Evolutionary conservation across 2,113 vertebrate genomes (phyloP), one percentile per base, ranked within the genome.

Genomic region (Toxostoma redivivum): DNA sequence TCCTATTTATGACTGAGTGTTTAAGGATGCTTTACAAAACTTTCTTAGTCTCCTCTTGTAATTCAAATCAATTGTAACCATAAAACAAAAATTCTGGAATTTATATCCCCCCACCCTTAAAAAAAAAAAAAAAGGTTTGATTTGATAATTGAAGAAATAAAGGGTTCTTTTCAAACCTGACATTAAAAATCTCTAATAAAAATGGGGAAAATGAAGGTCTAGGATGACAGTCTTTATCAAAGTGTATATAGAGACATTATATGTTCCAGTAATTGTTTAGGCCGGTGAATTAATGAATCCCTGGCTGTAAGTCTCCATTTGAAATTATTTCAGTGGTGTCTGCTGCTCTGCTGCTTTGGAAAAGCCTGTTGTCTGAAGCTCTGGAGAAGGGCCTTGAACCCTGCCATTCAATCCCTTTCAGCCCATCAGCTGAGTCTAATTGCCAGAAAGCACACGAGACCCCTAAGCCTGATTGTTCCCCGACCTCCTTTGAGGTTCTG

Each of bases 391-490:
- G 99, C 99, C 99, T 99, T 99, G 99, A 99, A 99, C 99, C 98
- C 98, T 99, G 98, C 98, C 99, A 99, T 99, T 99, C 99, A 99
- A 96, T 98, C 98, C 99, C 98, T 99, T 99, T 99, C 99, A 99
- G 98, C 98, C 98, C 99, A 99, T 99, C 99, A 99, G 99, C 99
- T 99, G 99, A 99, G 99, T 99, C 99, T 99, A 99, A 99, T 99
- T 99, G 99, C 99, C 98, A 99, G 98, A 99, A 99, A 99, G 99
- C 99, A 99, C 98, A 98, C 98, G 98, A 99, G 99, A 99, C 99
- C 99, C 98, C 98, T 97, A 98, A 98, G 98, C 98, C 98, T 98
- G 98, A 99, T 99, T 99, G 99, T 99, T 99, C 99, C 98, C 98
- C 98, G 98, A 99, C 99, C 99, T 99, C 98, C 99, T 99, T 99